Base-by-base conservation (phyloP, 2,888 invertebrate species). In the Parasteatoda lunata region DNA sequence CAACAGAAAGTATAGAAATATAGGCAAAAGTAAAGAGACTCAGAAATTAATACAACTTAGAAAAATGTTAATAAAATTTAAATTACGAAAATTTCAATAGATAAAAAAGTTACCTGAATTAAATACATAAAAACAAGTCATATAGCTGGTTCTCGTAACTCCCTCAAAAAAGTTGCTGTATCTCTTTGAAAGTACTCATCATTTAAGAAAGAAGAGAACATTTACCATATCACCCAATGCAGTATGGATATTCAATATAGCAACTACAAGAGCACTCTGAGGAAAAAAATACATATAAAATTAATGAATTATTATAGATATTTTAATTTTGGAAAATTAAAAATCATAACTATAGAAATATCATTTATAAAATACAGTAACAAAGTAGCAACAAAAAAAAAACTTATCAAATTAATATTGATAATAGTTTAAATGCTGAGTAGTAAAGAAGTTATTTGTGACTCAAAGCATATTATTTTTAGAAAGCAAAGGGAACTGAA, bases 1-100 rank as follows among this genome's bases (percentile, higher is more conserved):
- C 98, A 0, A 98, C 98, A 71, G 98, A 94, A 91, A 99, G 92
- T 87, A 96, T 93, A 87, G 96, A 95, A 90, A 99, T 98, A 92
- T 98, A 99, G 77, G 95, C 92, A 91, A 97, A 97, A 75, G 98
- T 98, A 91, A 97, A 95, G 45, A 95, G 92, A 13, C 97, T 96
- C 96, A 97, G 93, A 71, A 93, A 30, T 30, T 30, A 30, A 30
- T 30, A 30, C 30, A 30, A 30, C 30, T 30, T 30, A 30, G 0
- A 30, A 30, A 30, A 30, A 30, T 2, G 0, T 30, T 30, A 30
- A 30, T 30, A 30, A 30, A 30, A 30, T 30, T 30, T 30, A 0
- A 30, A 30, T 30, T 30, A 30, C 30, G 30, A 30, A 30, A 30
- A 30, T 30, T 30, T 30, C 30, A 30, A 30, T 30, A 30, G 30